Evolutionary conservation across 2,113 vertebrate species (phyloP).

Genomic region (Peromyscus californicus): DNA sequence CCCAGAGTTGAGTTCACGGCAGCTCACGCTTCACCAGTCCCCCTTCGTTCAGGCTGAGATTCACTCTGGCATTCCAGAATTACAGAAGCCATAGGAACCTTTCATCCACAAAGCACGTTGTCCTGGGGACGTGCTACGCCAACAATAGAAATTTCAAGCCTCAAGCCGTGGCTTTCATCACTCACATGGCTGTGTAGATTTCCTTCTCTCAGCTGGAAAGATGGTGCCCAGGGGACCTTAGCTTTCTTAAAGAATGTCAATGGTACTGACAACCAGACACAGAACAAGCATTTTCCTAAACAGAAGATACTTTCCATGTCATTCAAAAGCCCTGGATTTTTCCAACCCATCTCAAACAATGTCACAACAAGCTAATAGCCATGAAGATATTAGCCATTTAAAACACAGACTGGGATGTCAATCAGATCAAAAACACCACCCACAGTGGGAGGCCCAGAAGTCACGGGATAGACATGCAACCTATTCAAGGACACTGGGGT

Average conservation of each 20-base stretch:
- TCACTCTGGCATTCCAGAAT: constrained; percentile 27
- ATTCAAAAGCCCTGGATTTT: constrained; percentile 58
- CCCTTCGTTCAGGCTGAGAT: constrained; percentile 17
- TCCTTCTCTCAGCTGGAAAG: constrained; percentile 54
- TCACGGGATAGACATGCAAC: background rate
- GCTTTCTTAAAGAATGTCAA: constrained; percentile 38
- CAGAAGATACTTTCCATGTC: constrained; percentile 50
- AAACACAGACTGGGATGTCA: background rate
- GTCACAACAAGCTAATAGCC: constrained; percentile 26
- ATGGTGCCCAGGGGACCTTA: constrained; percentile 53
- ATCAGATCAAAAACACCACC: constrained; percentile 17
- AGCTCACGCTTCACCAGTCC: background rate
- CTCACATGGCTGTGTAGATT: background rate
- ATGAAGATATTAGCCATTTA: constrained; percentile 24
- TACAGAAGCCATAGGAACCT: constrained; percentile 34
- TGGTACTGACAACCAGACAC: background rate
- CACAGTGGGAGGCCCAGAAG: background rate
- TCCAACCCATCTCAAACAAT: constrained; percentile 58
- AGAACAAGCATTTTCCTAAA: constrained; percentile 67
- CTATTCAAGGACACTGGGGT: background rate
- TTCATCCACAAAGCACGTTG: background rate
- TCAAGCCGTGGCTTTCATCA: constrained; percentile 19
- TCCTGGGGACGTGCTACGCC: constrained; percentile 16
- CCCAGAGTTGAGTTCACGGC: constrained; percentile 15
- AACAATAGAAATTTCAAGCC: constrained; percentile 58